These are phyloP conservation scores for Anastrepha obliqua DNA, from an alignment of 1,140 invertebrate species.

Conservation along the genomic window DNA sequence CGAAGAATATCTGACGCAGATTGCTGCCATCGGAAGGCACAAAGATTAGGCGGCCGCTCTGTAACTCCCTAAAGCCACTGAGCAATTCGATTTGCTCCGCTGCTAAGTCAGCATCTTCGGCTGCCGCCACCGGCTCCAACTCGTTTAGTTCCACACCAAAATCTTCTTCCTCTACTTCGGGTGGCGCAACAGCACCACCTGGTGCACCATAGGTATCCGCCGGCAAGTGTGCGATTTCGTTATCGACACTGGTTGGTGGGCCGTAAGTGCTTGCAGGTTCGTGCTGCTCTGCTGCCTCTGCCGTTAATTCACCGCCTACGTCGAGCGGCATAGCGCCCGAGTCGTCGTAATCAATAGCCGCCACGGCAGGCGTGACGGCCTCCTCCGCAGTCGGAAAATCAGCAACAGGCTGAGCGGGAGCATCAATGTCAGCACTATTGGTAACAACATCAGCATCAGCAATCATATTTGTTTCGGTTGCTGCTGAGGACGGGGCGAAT, in stretches of 20 bases:
- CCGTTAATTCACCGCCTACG: not conserved
- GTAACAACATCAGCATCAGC: conserved; percentile 33
- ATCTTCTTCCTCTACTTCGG: conserved; percentile 4
- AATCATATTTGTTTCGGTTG: conserved; percentile 9
- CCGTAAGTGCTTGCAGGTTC: conserved; percentile 6
- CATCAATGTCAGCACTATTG: conserved; percentile 60
- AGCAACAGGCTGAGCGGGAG: conserved; percentile 66
- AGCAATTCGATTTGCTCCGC: conserved; percentile 43
- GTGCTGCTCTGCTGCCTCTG: not conserved
- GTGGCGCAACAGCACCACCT: not conserved
- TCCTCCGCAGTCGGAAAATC: conserved; percentile 66
- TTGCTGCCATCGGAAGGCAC: conserved; percentile 49
- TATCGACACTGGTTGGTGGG: conserved; percentile 2
- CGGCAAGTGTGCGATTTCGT: not conserved
- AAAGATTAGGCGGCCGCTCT: conserved; percentile 35
- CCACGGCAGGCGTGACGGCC: not conserved
- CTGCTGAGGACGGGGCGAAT: conserved; percentile 62
- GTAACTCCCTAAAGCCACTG: conserved; percentile 24
- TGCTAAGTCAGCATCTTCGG: not conserved
- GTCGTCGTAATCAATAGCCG: not conserved
- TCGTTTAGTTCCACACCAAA: conserved; percentile 34
- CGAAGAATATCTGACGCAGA: conserved; percentile 49
- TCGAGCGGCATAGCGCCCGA: not conserved
- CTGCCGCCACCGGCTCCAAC: not conserved
- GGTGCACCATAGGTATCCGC: conserved; percentile 56